phyloP scores from a whole-genome alignment of 2,888 invertebrate species.

The Ochropleura leucogaster region DNA sequence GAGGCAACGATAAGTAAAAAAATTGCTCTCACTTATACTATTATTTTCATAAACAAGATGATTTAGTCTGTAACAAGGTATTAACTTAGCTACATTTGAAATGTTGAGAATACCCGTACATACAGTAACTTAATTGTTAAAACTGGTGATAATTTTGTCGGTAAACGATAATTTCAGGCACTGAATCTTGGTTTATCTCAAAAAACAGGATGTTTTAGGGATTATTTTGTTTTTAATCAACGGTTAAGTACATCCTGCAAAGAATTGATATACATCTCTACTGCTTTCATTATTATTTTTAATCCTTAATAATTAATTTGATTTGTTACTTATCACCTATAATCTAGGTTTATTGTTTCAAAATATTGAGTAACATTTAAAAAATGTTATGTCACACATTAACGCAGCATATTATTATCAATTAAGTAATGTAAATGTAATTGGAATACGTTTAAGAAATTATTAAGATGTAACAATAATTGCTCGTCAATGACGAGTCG shows the following conservation, averaged over 20 bases:
- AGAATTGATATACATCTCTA: constrained; percentile 8
- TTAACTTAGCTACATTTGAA: not conserved
- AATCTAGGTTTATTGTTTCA: not conserved
- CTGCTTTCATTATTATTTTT: not conserved
- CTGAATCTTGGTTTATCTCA: not conserved
- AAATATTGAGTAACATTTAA: not conserved
- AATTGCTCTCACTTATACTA: no score
- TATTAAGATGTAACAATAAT: not conserved
- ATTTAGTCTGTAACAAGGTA: not conserved
- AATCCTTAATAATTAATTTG: not conserved
- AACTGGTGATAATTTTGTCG: not conserved
- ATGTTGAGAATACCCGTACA: not conserved
- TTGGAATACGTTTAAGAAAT: not conserved
- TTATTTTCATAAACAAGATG: no score
- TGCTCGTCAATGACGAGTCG: no score
- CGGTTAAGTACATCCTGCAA: not conserved
- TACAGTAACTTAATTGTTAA: not conserved
- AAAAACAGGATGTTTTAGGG: not conserved
- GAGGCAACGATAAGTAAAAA: no score
- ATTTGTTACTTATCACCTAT: not conserved
- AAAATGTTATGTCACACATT: not conserved
- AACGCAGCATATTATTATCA: not conserved
- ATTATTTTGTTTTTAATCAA: constrained; percentile 5
- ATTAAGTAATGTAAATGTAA: not conserved
- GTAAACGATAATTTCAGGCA: not conserved